Percentiles rank a stretch among this genome's conserved stretches.
Conservation (phyloP, 2,113 vertebrate genomes). For the Thryonomys swinderianus region DNA sequence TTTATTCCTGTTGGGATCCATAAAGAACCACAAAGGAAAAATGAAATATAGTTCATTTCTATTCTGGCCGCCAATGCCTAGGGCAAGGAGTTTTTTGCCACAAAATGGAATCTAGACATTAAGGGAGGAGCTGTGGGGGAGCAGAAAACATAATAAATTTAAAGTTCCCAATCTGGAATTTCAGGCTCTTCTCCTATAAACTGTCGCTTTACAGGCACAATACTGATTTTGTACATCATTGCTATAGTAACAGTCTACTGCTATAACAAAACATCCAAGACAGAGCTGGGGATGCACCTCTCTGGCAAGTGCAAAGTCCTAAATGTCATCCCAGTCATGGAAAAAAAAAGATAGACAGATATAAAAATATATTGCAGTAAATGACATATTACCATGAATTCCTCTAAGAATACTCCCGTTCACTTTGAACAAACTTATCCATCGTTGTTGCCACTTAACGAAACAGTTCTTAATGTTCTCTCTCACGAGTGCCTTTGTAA, state of each 20-base stretch:
- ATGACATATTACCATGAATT: neutral
- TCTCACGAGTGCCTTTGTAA: neutral
- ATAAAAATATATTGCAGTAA: neutral
- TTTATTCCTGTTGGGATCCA: conserved; percentile 14
- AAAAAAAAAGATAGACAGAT: neutral
- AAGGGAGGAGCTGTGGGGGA: neutral
- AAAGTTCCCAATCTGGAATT: neutral
- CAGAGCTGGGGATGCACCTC: neutral
- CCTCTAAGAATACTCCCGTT: neutral
- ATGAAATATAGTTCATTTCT: neutral
- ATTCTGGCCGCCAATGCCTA: neutral
- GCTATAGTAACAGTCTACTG: neutral
- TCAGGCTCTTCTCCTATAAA: neutral
- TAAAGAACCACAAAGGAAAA: conserved; percentile 13
- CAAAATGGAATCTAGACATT: neutral
- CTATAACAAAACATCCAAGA: neutral
- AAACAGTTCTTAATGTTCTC: neutral
- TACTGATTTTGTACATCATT: neutral
- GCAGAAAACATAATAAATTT: neutral
- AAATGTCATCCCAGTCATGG: neutral
- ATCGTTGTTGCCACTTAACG: neutral
- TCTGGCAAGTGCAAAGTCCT: neutral
- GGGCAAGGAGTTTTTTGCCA: conserved; percentile 20
- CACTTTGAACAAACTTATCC: neutral
- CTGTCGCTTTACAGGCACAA: neutral